Conservation (phyloP, 2,113 vertebrate species). For the Coracopsis vasa region DNA sequence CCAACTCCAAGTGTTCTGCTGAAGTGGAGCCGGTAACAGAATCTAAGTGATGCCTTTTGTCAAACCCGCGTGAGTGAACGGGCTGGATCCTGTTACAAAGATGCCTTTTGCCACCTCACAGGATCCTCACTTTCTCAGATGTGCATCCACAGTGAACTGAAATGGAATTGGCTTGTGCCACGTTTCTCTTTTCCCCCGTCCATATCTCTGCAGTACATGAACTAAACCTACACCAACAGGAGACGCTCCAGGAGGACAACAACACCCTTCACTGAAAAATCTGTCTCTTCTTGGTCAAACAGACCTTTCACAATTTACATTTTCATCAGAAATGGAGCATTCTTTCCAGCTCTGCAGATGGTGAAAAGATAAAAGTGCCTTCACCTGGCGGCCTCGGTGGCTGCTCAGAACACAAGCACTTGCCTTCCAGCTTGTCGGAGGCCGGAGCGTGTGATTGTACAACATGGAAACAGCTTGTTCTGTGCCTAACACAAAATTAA, state of each 20-base stretch:
- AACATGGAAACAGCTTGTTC: neutral
- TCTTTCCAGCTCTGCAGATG: neutral
- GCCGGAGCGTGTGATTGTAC: neutral
- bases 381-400: neutral
- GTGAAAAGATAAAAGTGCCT: neutral
- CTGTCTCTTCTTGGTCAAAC: neutral
- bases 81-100: neutral
- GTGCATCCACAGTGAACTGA: neutral
- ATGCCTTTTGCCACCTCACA: neutral
- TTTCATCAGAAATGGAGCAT: neutral
- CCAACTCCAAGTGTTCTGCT: neutral
- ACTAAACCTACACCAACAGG: neutral
- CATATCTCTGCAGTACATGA: neutral
- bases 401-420: fast-evolving
- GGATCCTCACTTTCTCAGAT: fast-evolving
- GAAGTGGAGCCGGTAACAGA: neutral
- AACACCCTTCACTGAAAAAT: neutral
- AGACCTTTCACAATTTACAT: neutral
- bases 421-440: neutral
- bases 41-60: neutral
- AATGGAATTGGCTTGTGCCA: neutral
- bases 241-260: neutral
- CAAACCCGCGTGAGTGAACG: neutral
- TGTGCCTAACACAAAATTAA: neutral
- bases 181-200: fast-evolving